phyloP scores from a whole-genome alignment of 30 jellyfish, hydroid and myxozoan genomes.

The Aurelia sp. region DNA sequence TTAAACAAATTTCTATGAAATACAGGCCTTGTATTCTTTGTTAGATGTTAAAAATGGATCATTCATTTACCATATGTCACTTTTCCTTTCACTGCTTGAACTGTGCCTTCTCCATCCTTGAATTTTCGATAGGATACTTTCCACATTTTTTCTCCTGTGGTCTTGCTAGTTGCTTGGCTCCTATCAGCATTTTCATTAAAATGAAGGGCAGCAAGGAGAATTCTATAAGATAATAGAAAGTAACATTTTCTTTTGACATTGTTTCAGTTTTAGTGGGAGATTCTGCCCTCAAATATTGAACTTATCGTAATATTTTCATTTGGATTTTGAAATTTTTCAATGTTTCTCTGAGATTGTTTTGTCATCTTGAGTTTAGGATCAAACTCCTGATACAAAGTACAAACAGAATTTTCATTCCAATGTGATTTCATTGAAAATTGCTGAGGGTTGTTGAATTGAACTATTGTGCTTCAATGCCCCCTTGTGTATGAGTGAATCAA shows the following conservation, averaged over 20 bases:
- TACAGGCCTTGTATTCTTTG: not conserved
- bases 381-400: no score
- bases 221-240: not conserved
- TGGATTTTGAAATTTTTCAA: no score
- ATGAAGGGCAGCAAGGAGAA: constrained; percentile 23
- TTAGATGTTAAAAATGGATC: not conserved
- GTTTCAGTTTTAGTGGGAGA: no score
- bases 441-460: no score
- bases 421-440: no score
- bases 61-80: constrained; percentile 1
- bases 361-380: no score
- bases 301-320: no score
- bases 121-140: constrained; percentile 6
- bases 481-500: no score
- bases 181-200: constrained; percentile 21
- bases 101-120: constrained; percentile 31
- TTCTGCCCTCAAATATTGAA: no score
- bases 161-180: not conserved
- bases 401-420: no score
- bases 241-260: not conserved
- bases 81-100: constrained; percentile 16
- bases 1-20: not conserved
- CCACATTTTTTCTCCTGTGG: constrained; percentile 18
- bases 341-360: no score
- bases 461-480: no score